Percentiles rank a stretch among this genome's conserved stretches.
Evolutionary conservation across 1,140 invertebrate genomes (phyloP).

Genomic region (Heliconius melpomene): DNA sequence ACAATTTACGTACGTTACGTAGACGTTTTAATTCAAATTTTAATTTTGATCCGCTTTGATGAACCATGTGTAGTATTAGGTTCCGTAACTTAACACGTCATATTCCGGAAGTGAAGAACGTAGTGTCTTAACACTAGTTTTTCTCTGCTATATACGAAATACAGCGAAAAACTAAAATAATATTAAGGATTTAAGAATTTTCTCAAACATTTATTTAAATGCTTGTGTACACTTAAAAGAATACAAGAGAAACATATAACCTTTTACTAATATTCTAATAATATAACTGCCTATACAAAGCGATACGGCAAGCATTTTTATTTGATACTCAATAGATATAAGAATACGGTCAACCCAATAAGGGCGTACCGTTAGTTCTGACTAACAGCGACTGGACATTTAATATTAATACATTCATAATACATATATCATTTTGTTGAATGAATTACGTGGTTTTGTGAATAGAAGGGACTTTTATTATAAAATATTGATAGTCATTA

Average conservation of each 20-base stretch:
- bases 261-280: background rate
- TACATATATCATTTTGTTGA: constrained; percentile 7
- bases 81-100: background rate
- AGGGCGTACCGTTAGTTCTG: constrained; percentile 30
- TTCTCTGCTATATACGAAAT: background rate
- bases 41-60: background rate
- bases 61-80: background rate
- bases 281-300: background rate
- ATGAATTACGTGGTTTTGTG: background rate
- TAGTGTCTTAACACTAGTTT: background rate
- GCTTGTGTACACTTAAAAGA: background rate
- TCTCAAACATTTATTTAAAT: background rate
- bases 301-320: constrained; percentile 9
- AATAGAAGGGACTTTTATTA: background rate
- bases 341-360: constrained; percentile 24
- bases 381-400: constrained; percentile 6
- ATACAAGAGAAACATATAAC: background rate
- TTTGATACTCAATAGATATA: constrained; percentile 21
- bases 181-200: background rate
- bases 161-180: background rate
- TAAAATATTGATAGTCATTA: constrained; percentile 8
- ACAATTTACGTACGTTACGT: too few species aligned
- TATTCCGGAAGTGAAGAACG: background rate
- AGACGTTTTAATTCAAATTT: background rate
- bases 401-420: background rate